Conservation (phyloP, 2,797 vertebrate species). For the Cirrhinus mrigala region DNA sequence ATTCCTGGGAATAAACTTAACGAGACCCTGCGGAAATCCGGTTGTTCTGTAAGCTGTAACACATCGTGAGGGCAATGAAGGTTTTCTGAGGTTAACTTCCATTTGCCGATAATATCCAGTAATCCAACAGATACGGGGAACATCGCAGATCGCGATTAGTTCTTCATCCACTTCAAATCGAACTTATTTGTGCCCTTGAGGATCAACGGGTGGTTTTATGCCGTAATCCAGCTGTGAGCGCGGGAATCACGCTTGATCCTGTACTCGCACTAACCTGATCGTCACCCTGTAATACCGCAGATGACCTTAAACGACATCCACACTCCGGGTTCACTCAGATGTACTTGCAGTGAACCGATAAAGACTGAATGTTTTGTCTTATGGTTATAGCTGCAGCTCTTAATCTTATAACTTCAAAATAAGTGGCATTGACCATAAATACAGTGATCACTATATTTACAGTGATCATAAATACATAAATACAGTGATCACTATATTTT, state of each 20-base stretch:
- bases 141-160: background rate
- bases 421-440: background rate
- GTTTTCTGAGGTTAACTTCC: background rate
- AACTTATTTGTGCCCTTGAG: constrained; percentile 21
- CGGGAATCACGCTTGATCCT: constrained; percentile 1
- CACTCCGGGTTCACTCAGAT: background rate
- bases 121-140: constrained; percentile 11
- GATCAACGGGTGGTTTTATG: background rate
- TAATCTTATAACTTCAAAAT: background rate
- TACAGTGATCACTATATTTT: too few species aligned
- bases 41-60: background rate
- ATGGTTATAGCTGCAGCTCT: background rate
- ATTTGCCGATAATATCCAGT: background rate
- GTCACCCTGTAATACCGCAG: background rate
- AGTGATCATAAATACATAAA: too few species aligned
- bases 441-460: too few species aligned
- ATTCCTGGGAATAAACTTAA: background rate
- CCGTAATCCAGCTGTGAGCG: constrained; percentile 19
- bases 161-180: constrained; percentile 10
- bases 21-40: background rate
- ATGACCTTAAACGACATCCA: background rate
- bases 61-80: too few species aligned
- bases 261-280: background rate
- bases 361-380: background rate
- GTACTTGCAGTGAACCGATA: background rate